Conservation (phyloP, 2,797 vertebrate species). For the Parambassis ranga region DNA sequence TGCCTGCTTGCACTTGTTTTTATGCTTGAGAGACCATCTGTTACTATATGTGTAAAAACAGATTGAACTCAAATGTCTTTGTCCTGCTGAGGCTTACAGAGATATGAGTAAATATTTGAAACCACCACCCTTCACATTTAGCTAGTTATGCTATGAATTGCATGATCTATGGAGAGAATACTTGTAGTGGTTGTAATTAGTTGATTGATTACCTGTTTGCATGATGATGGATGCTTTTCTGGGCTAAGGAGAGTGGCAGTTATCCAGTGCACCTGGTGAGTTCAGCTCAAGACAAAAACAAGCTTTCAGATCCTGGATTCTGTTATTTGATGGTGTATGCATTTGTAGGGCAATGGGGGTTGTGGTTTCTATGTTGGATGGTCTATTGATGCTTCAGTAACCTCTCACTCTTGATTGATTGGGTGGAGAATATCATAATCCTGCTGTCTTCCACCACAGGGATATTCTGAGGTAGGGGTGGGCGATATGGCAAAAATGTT, state of each 20-base stretch:
- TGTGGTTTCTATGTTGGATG: neutral
- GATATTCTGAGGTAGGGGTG: neutral
- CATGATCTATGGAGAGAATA: too few relatives aligned
- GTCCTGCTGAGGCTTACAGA: neutral
- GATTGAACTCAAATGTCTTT: neutral
- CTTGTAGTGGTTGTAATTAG: too few relatives aligned
- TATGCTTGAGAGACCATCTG: constrained; percentile 23
- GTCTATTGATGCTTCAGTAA: neutral
- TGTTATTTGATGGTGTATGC: neutral
- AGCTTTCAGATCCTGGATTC: neutral
- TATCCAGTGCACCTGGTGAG: too few relatives aligned
- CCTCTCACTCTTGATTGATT: neutral
- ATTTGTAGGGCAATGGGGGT: neutral
- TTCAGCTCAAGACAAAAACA: neutral
- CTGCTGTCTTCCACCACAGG: neutral
- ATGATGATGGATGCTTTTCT: too few relatives aligned
- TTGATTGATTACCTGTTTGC: too few relatives aligned
- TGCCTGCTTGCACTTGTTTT: constrained; percentile 25
- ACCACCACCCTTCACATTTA: neutral
- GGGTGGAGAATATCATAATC: neutral
- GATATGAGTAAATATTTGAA: neutral
- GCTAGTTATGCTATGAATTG: too few relatives aligned
- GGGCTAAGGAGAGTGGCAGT: too few relatives aligned
- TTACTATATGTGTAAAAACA: constrained; percentile 10
- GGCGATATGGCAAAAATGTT: too few relatives aligned